Conservation (phyloP, 2,797 vertebrate genomes). For the Poeciliopsis infans region DNA sequence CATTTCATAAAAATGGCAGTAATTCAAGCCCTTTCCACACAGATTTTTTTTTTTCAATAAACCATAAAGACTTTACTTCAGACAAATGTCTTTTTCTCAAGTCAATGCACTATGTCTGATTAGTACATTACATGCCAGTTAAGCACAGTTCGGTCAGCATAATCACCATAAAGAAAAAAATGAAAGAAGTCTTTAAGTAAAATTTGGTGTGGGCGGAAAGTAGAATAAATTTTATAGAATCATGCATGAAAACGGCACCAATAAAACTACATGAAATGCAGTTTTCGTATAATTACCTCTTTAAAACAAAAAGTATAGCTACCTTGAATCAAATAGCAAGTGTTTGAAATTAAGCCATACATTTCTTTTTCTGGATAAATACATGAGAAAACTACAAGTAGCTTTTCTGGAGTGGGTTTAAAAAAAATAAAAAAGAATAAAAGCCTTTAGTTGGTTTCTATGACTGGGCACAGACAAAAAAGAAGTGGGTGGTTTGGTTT, state of each 20-base stretch:
- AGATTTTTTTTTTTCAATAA: background rate
- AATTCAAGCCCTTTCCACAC: background rate
- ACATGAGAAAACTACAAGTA: conserved; percentile 11
- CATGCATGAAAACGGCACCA: background rate
- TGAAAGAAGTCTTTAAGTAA: background rate
- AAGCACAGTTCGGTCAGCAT: background rate
- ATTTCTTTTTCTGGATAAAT: background rate
- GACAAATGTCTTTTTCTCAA: background rate
- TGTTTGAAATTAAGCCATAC: conserved; percentile 40
- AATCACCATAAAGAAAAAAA: background rate
- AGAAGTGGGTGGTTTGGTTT: conserved; percentile 18
- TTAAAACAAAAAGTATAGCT: conserved; percentile 32
- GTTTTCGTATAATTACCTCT: conserved; percentile 5
- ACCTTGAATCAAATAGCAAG: conserved; percentile 49
- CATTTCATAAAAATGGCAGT: background rate
- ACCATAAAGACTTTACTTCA: background rate
- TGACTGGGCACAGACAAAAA: background rate
- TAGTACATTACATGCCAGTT: background rate
- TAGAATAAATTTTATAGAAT: background rate
- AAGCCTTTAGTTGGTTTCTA: conserved; percentile 22
- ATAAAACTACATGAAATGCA: background rate
- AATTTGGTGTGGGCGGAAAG: background rate
- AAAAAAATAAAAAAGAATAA: background rate
- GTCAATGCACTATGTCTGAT: background rate
- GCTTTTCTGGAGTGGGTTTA: conserved; percentile 9